Evolutionary conservation across 2,113 vertebrate species (phyloP).

Genomic region (Paraplagusia blochii): DNA sequence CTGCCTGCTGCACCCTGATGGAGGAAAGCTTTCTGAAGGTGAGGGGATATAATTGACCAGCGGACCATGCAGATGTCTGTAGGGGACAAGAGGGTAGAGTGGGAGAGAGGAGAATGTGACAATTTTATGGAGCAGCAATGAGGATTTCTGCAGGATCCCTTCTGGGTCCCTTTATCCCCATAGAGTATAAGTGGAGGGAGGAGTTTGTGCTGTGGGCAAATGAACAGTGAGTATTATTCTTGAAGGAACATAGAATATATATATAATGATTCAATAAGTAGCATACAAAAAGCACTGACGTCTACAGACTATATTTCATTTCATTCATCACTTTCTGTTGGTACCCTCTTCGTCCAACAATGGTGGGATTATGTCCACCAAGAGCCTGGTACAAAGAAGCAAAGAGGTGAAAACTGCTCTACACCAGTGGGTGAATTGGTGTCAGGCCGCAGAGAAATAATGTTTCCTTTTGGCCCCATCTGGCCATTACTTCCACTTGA

Average conservation of each 20-base stretch:
- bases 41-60: conserved; percentile 59
- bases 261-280: neutral
- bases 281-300: conserved; percentile 10
- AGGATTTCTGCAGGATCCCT: conserved; percentile 7
- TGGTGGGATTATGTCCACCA: too few species aligned
- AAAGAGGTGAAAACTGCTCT: too few species aligned
- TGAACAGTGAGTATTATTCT: conserved; percentile 11
- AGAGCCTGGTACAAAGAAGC: too few species aligned
- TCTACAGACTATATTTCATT: too few species aligned
- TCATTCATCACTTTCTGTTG: too few species aligned
- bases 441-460: too few species aligned
- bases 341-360: too few species aligned
- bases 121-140: conserved; percentile 37
- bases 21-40: conserved; percentile 44
- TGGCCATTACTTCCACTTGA: too few species aligned
- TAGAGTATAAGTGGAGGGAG: neutral
- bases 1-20: conserved; percentile 27
- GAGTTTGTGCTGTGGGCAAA: conserved; percentile 20
- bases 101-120: conserved; percentile 30
- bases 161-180: conserved; percentile 11
- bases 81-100: conserved; percentile 19
- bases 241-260: neutral
- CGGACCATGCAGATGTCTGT: conserved; percentile 42
- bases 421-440: too few species aligned
- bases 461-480: too few species aligned